Conservation (phyloP, 2,797 vertebrate species). For the Parauchenoglanis ngamensis region DNA sequence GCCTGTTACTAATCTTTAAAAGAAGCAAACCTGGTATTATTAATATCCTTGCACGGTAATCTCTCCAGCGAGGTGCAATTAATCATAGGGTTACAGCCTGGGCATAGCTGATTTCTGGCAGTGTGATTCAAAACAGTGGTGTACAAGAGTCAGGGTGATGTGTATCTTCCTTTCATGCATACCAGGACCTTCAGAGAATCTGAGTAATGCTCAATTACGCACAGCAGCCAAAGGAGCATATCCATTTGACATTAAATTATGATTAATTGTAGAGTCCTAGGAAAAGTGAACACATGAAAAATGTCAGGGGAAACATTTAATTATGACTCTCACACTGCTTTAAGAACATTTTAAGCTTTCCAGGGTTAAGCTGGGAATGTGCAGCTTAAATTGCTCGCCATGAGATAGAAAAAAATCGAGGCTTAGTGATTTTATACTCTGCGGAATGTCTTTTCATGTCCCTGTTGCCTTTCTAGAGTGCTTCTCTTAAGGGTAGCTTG, state of each 20-base stretch:
- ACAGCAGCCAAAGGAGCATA: slow-evolving; percentile 9
- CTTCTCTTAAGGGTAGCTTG: not conserved
- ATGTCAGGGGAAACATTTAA: slow-evolving; percentile 28
- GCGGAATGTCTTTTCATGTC: slow-evolving; percentile 18
- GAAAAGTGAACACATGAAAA: slow-evolving; percentile 16
- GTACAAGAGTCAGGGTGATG: not conserved
- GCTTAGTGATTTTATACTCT: not conserved
- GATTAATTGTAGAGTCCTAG: slow-evolving; percentile 30
- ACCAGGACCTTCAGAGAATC: not conserved
- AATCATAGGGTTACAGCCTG: slow-evolving; percentile 37
- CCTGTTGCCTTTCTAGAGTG: not conserved
- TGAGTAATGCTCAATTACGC: slow-evolving; percentile 37
- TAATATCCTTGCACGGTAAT: slow-evolving; percentile 36
- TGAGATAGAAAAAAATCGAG: not conserved
- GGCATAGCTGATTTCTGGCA: slow-evolving; percentile 26
- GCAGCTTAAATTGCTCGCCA: slow-evolving; percentile 16
- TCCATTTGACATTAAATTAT: slow-evolving; percentile 37
- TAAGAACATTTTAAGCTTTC: slow-evolving; percentile 21
- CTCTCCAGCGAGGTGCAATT: slow-evolving; percentile 37
- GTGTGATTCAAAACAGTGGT: slow-evolving; percentile 31
- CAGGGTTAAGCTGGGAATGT: slow-evolving; percentile 24
- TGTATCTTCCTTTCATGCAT: slow-evolving; percentile 15
- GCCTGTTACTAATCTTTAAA: slow-evolving; percentile 46
- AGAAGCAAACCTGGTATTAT: slow-evolving; percentile 46
- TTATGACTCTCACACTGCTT: slow-evolving; percentile 22